These are phyloP conservation scores for Danionella dracula DNA, from an alignment of 2,797 vertebrate species.

Conservation along the genomic window DNA sequence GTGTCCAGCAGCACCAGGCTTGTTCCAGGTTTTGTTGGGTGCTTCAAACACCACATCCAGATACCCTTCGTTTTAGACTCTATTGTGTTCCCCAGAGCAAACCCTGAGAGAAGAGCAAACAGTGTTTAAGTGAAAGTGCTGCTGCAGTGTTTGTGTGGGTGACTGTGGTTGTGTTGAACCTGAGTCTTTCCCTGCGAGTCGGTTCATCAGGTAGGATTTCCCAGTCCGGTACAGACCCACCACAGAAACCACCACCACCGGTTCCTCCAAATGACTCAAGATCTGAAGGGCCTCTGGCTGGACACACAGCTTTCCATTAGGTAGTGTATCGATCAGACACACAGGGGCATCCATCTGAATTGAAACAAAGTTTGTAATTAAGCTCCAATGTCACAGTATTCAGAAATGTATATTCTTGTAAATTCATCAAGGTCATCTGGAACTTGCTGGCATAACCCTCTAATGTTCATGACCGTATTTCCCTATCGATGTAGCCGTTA, in stretches of 20 bases:
- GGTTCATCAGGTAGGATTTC: slow-evolving; percentile 53
- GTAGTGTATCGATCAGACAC: background rate
- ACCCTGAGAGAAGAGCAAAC: background rate
- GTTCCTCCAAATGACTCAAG: background rate
- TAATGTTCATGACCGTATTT: no score
- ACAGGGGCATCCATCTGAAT: background rate
- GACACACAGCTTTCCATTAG: background rate
- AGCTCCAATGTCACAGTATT: no score
- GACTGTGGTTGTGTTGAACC: no score
- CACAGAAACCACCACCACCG: slow-evolving; percentile 56
- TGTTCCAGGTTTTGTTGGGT: slow-evolving; percentile 39
- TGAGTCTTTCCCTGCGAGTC: background rate
- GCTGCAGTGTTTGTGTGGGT: no score
- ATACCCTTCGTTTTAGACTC: slow-evolving; percentile 59
- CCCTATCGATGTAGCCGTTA: no score
- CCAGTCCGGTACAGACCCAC: slow-evolving; percentile 60
- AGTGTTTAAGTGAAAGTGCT: no score
- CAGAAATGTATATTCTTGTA: no score
- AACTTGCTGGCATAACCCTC: no score
- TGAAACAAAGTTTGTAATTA: no score
- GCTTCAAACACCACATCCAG: slow-evolving; percentile 53
- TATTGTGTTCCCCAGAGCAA: slow-evolving; percentile 23
- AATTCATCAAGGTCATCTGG: no score
- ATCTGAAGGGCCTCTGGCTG: background rate
- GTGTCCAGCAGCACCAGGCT: slow-evolving; percentile 63